A percentile compares a stretch with the other conserved stretches of the same genome.
phyloP scores from a whole-genome alignment of 2,888 invertebrate species.

The Nasonovia ribisnigri region DNA sequence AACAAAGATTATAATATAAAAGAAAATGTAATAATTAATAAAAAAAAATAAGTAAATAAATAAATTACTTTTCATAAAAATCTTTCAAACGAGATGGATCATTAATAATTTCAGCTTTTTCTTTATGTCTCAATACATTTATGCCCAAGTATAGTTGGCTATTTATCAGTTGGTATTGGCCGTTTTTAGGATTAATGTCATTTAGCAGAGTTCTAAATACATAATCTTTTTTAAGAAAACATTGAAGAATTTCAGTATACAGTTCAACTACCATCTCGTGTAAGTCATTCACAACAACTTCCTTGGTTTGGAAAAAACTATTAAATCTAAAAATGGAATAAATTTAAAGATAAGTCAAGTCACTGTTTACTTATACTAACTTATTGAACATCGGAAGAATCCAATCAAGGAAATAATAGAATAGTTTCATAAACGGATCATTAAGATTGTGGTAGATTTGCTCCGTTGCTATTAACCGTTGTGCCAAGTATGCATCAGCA shows the following conservation, averaged over 20 bases:
- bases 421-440: slow-evolving; percentile 29
- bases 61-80: slow-evolving; percentile 4
- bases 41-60: no score
- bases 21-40: neutral
- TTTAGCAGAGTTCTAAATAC: slow-evolving; percentile 1
- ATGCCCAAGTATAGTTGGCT: neutral
- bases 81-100: neutral
- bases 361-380: neutral
- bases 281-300: neutral
- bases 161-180: neutral
- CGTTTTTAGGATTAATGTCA: neutral
- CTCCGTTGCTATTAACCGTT: neutral
- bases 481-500: neutral
- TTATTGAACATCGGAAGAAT: slow-evolving; percentile 22
- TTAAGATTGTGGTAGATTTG: neutral
- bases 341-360: no score
- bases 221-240: slow-evolving; percentile 19
- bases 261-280: neutral
- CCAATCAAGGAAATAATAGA: neutral
- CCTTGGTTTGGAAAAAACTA: neutral
- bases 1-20: neutral
- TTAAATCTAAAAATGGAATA: slow-evolving; percentile 4
- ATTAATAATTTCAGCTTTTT: neutral
- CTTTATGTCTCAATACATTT: neutral
- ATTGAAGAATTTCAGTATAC: slow-evolving; percentile 8